Evolutionary conservation across 2,113 vertebrate genomes (phyloP).

Genomic region (Chaetops frenatus): DNA sequence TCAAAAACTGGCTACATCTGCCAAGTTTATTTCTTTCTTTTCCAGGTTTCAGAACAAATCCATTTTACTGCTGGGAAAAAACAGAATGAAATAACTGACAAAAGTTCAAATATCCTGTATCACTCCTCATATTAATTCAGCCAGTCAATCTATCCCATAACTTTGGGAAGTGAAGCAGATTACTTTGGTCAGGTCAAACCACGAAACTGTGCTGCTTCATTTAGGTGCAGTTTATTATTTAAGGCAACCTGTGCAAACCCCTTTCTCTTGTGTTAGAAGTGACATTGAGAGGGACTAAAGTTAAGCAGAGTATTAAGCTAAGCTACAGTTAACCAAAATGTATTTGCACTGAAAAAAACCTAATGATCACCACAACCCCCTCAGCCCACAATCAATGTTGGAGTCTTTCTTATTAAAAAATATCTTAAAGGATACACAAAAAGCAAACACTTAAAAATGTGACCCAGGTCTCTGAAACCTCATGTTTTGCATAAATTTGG

Average conservation of each 20-base stretch:
- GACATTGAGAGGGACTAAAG: neutral
- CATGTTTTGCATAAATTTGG: neutral
- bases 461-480: neutral
- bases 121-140: constrained; percentile 13
- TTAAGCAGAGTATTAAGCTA: neutral
- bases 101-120: constrained; percentile 31
- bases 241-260: neutral
- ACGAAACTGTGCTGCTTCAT: neutral
- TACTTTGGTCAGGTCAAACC: neutral
- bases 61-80: constrained; percentile 57
- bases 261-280: neutral
- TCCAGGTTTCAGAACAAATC: constrained; percentile 42
- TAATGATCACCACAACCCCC: neutral
- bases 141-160: neutral
- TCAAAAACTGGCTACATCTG: constrained; percentile 34
- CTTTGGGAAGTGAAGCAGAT: constrained; percentile 1
- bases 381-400: neutral
- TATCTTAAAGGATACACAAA: neutral
- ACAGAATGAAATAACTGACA: constrained; percentile 31
- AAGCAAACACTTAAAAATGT: neutral
- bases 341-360: neutral
- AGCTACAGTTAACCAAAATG: neutral
- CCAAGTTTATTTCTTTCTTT: constrained; percentile 52
- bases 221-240: neutral
- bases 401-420: neutral